Evolutionary conservation across 1,140 invertebrate genomes (phyloP).

Genomic region (Varroa destructor): DNA sequence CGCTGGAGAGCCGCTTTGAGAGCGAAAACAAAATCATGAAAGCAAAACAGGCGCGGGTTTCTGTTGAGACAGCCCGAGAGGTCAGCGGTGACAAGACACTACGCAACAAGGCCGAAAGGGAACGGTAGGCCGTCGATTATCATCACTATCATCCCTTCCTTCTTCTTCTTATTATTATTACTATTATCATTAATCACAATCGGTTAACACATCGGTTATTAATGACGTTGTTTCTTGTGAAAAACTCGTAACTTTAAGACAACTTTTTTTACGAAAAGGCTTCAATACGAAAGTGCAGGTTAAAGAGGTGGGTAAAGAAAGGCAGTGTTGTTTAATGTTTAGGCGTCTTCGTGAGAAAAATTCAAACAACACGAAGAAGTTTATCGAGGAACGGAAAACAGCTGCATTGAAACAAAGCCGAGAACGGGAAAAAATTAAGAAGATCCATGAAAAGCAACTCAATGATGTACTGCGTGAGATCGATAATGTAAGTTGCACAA

Average conservation of each 20-base stretch:
- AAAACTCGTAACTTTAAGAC: too few relatives aligned
- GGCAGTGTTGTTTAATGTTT: slow-evolving; percentile 42
- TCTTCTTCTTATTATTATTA: slow-evolving; percentile 24
- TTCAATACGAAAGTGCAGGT: too few relatives aligned
- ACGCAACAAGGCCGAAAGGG: slow-evolving; percentile 92
- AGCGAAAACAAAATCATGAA: slow-evolving; percentile 95
- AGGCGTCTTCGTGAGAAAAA: slow-evolving; percentile 72
- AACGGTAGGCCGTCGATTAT: slow-evolving; percentile 47
- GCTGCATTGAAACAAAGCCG: slow-evolving; percentile 75
- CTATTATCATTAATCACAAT: background rate
- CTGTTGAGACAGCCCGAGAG: slow-evolving; percentile 89
- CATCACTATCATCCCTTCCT: background rate
- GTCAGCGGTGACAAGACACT: slow-evolving; percentile 89
- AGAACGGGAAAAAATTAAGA: slow-evolving; percentile 83
- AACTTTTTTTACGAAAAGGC: too few relatives aligned
- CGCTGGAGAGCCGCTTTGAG: slow-evolving; percentile 60
- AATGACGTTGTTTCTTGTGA: background rate
- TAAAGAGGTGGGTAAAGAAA: background rate
- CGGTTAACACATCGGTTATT: background rate
- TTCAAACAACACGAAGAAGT: slow-evolving; percentile 97
- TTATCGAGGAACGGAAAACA: slow-evolving; percentile 85
- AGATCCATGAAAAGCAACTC: slow-evolving; percentile 77
- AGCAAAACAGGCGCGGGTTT: slow-evolving; percentile 79
- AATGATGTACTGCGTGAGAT: slow-evolving; percentile 79
- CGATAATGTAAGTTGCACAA: slow-evolving; percentile 56